Evolutionary conservation across 2,797 vertebrate genomes (phyloP).

Genomic region (Tolypeutes matacus): DNA sequence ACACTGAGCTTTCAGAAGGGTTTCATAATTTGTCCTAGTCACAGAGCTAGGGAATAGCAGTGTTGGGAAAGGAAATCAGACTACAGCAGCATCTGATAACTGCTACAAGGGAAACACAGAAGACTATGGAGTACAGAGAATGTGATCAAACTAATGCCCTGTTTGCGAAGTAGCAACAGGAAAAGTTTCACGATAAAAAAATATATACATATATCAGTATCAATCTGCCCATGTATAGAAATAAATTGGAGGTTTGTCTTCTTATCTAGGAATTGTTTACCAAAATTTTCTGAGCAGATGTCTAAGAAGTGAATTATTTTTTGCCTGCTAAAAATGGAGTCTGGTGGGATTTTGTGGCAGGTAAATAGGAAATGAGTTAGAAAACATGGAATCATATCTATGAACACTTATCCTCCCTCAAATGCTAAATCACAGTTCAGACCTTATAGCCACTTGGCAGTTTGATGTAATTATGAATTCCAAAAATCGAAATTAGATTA

Average conservation of each 20-base stretch:
- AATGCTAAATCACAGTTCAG: constrained; percentile 44
- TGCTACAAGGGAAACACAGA: background rate
- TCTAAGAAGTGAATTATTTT: constrained; percentile 84
- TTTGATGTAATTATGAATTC: too few relatives aligned
- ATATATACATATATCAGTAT: background rate
- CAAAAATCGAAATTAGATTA: too few relatives aligned
- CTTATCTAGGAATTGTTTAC: constrained; percentile 78
- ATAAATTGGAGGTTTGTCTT: constrained; percentile 56
- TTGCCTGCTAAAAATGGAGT: constrained; percentile 76
- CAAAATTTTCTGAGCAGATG: constrained; percentile 82
- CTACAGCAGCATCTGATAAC: background rate
- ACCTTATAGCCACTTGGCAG: too few relatives aligned
- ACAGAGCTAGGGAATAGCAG: background rate
- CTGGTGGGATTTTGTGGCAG: constrained; percentile 76
- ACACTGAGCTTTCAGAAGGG: background rate
- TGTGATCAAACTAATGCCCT: background rate
- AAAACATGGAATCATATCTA: constrained; percentile 73
- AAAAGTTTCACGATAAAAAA: background rate
- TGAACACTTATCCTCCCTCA: constrained; percentile 66
- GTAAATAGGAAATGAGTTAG: constrained; percentile 81
- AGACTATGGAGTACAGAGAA: background rate
- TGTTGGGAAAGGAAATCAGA: background rate
- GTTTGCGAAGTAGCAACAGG: background rate
- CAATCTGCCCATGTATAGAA: background rate
- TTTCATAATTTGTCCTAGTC: background rate